phyloP scores from a whole-genome alignment of 1,140 invertebrate species.

The Drosophila nikananu region DNA sequence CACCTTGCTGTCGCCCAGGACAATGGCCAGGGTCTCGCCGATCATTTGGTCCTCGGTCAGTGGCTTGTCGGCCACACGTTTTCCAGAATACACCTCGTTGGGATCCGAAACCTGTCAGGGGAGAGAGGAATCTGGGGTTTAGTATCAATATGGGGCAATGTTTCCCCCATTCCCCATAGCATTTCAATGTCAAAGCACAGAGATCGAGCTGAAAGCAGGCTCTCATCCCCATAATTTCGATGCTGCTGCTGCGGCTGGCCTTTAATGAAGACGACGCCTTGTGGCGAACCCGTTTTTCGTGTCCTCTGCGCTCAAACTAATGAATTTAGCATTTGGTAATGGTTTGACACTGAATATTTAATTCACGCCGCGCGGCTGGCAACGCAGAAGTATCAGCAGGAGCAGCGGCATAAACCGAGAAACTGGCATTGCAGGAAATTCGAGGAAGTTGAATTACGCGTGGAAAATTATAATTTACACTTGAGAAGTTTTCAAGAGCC shows the following conservation, averaged over 20 bases:
- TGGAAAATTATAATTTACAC: constrained; percentile 85
- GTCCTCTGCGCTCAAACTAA: constrained; percentile 77
- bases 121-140: background rate
- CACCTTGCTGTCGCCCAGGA: constrained; percentile 96
- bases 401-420: constrained; percentile 52
- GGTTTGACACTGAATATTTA: constrained; percentile 85
- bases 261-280: constrained; percentile 79
- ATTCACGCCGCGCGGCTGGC: constrained; percentile 65
- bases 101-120: constrained; percentile 93
- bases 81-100: constrained; percentile 97
- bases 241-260: constrained; percentile 42
- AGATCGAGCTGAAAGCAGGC: constrained; percentile 12
- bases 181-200: constrained; percentile 58
- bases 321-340: constrained; percentile 85
- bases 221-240: constrained; percentile 26
- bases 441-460: constrained; percentile 84
- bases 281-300: constrained; percentile 82
- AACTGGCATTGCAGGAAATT: constrained; percentile 83
- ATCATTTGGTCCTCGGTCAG: constrained; percentile 98
- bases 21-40: constrained; percentile 95
- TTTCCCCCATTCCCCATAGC: constrained; percentile 18
- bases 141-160: background rate
- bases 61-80: constrained; percentile 93
- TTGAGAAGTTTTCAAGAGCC: constrained; percentile 82
- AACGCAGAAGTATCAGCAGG: constrained; percentile 33